These are phyloP conservation scores for Schizothorax lantsangensis DNA, from an alignment of 2,797 vertebrate genomes.

Conservation along the genomic window DNA sequence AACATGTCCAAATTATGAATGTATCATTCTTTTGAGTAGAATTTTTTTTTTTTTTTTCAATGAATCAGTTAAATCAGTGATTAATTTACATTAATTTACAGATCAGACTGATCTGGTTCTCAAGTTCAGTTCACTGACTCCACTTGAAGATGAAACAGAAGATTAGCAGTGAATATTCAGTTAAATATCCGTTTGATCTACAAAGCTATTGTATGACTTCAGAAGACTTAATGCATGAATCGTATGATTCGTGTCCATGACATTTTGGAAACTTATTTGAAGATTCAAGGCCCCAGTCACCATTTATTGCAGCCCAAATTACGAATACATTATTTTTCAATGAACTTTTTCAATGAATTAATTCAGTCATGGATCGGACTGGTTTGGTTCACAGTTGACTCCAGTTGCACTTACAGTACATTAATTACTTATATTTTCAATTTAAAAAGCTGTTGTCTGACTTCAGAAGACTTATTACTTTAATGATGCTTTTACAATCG, in stretches of 20 bases:
- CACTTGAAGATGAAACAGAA: neutral
- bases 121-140: neutral
- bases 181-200: neutral
- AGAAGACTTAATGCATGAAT: neutral
- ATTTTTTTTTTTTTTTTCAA: neutral
- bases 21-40: neutral
- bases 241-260: neutral
- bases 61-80: neutral
- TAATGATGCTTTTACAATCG: neutral
- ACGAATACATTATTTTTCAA: neutral
- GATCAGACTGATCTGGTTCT: neutral
- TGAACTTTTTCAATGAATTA: too few species aligned
- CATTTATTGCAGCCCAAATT: neutral
- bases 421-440: neutral
- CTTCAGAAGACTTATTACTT: neutral
- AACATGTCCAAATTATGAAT: neutral
- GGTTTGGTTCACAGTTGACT: neutral
- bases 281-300: neutral
- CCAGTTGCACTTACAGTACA: neutral
- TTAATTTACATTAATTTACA: neutral
- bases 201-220: neutral
- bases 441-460: neutral
- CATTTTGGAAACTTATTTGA: neutral
- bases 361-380: too few species aligned
- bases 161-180: neutral